Base-by-base conservation (phyloP, 1,140 invertebrate genomes). In the Rhopalosiphum maidis region DNA sequence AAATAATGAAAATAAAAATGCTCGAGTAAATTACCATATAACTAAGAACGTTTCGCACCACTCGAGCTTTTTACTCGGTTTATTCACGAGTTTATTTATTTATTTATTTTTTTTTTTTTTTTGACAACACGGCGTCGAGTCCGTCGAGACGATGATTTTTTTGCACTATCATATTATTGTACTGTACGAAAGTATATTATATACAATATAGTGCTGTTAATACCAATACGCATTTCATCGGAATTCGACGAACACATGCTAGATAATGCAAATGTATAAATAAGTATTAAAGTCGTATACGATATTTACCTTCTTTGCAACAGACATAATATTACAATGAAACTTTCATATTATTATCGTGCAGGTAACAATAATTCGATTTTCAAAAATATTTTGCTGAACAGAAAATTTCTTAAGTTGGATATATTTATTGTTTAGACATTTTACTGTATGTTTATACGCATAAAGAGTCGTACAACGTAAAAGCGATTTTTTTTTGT, bases 1-100 rank as follows among this genome's bases (percentile, higher is more conserved):
- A 82, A 82, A 82, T 82, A 82, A 82, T 21, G n/a, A 77, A 85
- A 85, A 85, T 11, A 85, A 41, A 85, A 85, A 43, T 85, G 30
- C 41, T 43, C 9, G 2, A 85, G 41, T 25, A 30, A 82, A 82
- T 82, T 35, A 82, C 21, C 15, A 82, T 22, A 82, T 22, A 82
- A 18, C 8, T 46, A 35, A 82, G 35, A 82, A 82, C 21, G 77
- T 2, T 82, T 82, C 60, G 60, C 60, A 30, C 30, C 11, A 1
- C 30, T 3, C 30, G 30, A 30, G 11, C 23, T 85, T 30, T 25
- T 85, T 22, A 4, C n/a, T 35, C n/a, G 15, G n/a, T 77, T 30
- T 37, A 37, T 22, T 41, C 41, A 1, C 1, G 41, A 41, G 2
- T 41, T 41, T 41, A 41, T 41, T 41, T n/a, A n/a, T n/a, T n/a